A percentile compares a stretch with the other conserved stretches of the same genome.
Evolutionary conservation across 2,888 invertebrate species (phyloP).

Genomic region (Glaucopsyche alexis): DNA sequence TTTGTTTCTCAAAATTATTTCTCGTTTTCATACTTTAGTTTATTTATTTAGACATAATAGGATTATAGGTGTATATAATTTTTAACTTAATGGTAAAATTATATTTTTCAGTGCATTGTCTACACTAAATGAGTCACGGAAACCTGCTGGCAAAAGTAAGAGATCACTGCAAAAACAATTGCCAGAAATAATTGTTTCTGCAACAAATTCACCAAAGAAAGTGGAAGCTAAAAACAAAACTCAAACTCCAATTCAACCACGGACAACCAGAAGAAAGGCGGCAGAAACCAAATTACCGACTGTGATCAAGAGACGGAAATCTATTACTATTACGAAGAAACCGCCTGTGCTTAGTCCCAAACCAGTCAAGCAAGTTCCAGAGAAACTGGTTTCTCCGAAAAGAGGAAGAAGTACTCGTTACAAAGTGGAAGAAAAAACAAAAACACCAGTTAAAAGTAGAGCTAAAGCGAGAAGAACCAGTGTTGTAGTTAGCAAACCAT

Average conservation of each 20-base stretch:
- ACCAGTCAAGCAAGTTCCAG: slow-evolving; percentile 32
- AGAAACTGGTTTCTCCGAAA: slow-evolving; percentile 29
- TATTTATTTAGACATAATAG: too few species aligned
- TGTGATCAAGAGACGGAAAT: slow-evolving; percentile 45
- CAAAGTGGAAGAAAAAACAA: slow-evolving; percentile 37
- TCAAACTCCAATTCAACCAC: not conserved
- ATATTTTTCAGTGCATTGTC: slow-evolving; percentile 25
- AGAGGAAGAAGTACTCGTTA: slow-evolving; percentile 9
- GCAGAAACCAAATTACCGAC: slow-evolving; percentile 9
- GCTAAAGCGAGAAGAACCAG: slow-evolving; percentile 45
- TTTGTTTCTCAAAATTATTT: too few species aligned
- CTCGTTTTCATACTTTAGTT: too few species aligned
- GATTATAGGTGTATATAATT: too few species aligned
- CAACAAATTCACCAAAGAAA: slow-evolving; percentile 31
- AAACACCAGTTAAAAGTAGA: slow-evolving; percentile 50
- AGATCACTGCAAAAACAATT: slow-evolving; percentile 19
- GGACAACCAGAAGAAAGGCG: slow-evolving; percentile 28
- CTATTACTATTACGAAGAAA: slow-evolving; percentile 54
- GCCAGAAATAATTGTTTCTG: slow-evolving; percentile 14
- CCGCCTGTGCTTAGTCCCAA: slow-evolving; percentile 50
- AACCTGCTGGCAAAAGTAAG: slow-evolving; percentile 20
- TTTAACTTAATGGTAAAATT: not conserved
- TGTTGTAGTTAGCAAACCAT: slow-evolving; percentile 49
- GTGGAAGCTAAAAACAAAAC: slow-evolving; percentile 25
- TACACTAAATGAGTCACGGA: slow-evolving; percentile 7